Evolutionary conservation across 1,140 invertebrate species (phyloP).

Genomic region (Drosophila neocordata): DNA sequence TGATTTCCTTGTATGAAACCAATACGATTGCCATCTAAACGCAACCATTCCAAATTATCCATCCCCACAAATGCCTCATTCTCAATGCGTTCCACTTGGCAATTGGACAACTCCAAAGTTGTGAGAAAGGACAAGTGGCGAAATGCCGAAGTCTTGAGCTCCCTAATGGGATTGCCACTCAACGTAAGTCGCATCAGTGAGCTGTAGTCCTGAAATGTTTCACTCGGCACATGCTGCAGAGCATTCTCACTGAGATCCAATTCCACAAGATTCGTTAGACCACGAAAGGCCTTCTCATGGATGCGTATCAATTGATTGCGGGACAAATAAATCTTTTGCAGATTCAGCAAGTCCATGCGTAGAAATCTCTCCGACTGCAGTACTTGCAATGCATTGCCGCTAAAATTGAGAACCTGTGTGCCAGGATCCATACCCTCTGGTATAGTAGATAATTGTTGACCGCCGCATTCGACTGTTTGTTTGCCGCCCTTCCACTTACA

Average conservation of each 20-base stretch:
- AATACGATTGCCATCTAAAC: conserved; percentile 91
- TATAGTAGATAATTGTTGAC: conserved; percentile 88
- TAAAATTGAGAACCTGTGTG: conserved; percentile 94
- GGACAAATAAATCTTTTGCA: conserved; percentile 92
- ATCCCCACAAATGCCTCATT: conserved; percentile 92
- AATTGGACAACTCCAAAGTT: conserved; percentile 91
- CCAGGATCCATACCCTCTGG: conserved; percentile 93
- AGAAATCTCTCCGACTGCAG: conserved; percentile 90
- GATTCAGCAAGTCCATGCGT: conserved; percentile 90
- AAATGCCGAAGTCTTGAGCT: conserved; percentile 90
- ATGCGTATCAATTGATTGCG: conserved; percentile 90
- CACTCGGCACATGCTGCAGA: conserved; percentile 89
- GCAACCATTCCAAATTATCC: conserved; percentile 91
- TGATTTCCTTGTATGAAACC: conserved; percentile 87
- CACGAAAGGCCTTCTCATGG: conserved; percentile 90
- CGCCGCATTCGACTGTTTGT: conserved; percentile 93
- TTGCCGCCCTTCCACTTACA: conserved; percentile 97
- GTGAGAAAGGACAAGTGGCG: conserved; percentile 88
- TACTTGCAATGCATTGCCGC: conserved; percentile 90
- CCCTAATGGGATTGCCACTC: conserved; percentile 91
- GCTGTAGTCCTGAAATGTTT: conserved; percentile 89
- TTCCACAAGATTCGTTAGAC: conserved; percentile 94
- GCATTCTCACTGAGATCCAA: conserved; percentile 93
- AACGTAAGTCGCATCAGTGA: conserved; percentile 92
- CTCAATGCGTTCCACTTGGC: conserved; percentile 90